A percentile compares a stretch with the other conserved stretches of the same genome.
Evolutionary conservation across 1,140 invertebrate species (phyloP).

Genomic region (Temnothorax longispinosus): DNA sequence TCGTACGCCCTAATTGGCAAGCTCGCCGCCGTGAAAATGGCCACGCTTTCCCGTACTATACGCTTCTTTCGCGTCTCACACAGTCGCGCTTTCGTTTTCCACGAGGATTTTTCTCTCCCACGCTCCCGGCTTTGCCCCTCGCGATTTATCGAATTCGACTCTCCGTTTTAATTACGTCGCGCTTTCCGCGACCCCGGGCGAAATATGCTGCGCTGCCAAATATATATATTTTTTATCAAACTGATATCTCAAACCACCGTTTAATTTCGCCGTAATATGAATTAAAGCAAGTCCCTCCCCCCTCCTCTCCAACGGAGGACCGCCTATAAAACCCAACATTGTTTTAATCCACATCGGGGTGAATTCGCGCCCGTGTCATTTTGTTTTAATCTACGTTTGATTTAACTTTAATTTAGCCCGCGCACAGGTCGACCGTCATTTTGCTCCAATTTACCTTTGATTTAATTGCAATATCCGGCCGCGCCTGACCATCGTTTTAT

Average conservation of each 20-base stretch:
- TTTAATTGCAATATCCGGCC: slow-evolving; percentile 60
- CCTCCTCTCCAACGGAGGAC: not conserved
- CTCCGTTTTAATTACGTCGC: slow-evolving; percentile 14
- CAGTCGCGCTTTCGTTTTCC: not conserved
- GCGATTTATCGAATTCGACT: not conserved
- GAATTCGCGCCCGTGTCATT: slow-evolving; percentile 48
- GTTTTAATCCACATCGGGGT: slow-evolving; percentile 38
- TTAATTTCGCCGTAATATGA: slow-evolving; percentile 45
- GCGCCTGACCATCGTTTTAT: slow-evolving; percentile 33
- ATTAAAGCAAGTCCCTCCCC: slow-evolving; percentile 20
- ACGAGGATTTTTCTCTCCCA: not conserved
- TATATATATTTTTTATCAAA: slow-evolving; percentile 1
- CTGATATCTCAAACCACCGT: slow-evolving; percentile 27
- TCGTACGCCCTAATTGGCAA: slow-evolving; percentile 44
- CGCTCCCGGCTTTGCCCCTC: not conserved
- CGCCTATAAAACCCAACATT: slow-evolving; percentile 35
- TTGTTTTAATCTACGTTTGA: slow-evolving; percentile 57
- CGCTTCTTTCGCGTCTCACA: not conserved
- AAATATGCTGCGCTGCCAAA: not conserved
- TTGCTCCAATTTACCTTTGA: slow-evolving; percentile 59
- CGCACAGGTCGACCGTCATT: slow-evolving; percentile 47
- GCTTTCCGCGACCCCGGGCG: not conserved
- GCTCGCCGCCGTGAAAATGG: slow-evolving; percentile 17
- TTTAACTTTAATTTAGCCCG: slow-evolving; percentile 60
- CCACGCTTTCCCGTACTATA: not conserved